Base-by-base conservation (phyloP, 2,113 vertebrate genomes). In the Balaenoptera acutorostrata region DNA sequence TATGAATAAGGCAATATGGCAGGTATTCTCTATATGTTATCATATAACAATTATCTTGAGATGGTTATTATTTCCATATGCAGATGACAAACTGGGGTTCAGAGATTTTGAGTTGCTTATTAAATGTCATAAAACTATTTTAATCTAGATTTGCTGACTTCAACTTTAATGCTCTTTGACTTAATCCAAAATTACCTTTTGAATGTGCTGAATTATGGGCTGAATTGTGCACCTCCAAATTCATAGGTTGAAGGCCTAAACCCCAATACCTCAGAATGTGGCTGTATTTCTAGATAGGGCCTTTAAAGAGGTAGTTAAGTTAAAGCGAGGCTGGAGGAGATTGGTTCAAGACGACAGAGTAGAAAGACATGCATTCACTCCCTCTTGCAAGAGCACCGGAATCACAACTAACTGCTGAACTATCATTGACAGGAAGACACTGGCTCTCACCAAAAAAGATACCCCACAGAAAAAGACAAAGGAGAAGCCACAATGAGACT, bases 241-340 rank as follows among this genome's bases (percentile, higher is more conserved):
- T 68, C 5, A 0, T 31, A 6, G n/a, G 1, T 63, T 88, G 15
- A 33, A 57, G 2, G 15, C 23, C 31, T 69, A 44, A 44, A 9
- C 10, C 8, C 27, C 36, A 21, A 4, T 46, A 71, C 4, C 36
- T 85, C 25, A 39, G 9, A 52, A 36, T 55, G 4, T 33, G 5
- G 44, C 2, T 25, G 0, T 31, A 59, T 52, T 81, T 93, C 1
- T 4, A 77, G 5, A 13, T 0, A 72, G 18, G 3, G 17, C 9
- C 8, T 68, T 44, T 72, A 44, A 59, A 31, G 14, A 10, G 15
- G 4, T 21, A 57, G 17, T 23, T 84, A 21, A 44, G 0, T 61
- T 75, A 78, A 80, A 77, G 82, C 39, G 20, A 85, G 14, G 2
- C 52, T 17, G 15, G 52, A 52, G 52, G 52, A 52, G 15, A 18